phyloP scores from a whole-genome alignment of 1,140 invertebrate species.

The Drosophila pseudoananassae region DNA sequence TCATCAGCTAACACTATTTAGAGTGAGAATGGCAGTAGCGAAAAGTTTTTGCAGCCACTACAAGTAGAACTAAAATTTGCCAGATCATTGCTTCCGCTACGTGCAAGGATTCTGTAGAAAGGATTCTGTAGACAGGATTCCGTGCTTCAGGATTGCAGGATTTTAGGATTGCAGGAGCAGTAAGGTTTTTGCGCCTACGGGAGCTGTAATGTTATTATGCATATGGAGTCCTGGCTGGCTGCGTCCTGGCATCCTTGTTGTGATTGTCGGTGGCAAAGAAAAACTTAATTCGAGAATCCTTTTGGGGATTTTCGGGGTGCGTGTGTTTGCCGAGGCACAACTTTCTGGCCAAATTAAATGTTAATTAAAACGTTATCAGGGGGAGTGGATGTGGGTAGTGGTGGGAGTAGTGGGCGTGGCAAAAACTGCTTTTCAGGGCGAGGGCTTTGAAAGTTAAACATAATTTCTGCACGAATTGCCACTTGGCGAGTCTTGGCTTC shows the following conservation, averaged over 20 bases:
- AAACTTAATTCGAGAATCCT: slow-evolving; percentile 44
- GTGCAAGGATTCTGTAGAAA: slow-evolving; percentile 60
- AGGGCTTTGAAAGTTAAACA: slow-evolving; percentile 78
- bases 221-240: slow-evolving; percentile 44
- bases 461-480: slow-evolving; percentile 79
- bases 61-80: slow-evolving; percentile 81
- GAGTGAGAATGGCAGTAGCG: slow-evolving; percentile 48
- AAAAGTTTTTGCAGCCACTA: slow-evolving; percentile 74
- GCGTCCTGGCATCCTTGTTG: slow-evolving; percentile 38
- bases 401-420: background rate
- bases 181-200: slow-evolving; percentile 37
- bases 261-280: slow-evolving; percentile 57
- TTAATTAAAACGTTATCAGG: slow-evolving; percentile 78
- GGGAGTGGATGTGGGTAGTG: background rate
- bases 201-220: slow-evolving; percentile 67
- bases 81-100: slow-evolving; percentile 81
- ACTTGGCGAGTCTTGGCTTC: slow-evolving; percentile 57
- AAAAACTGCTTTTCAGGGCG: slow-evolving; percentile 23
- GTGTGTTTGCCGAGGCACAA: slow-evolving; percentile 41
- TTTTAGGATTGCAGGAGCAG: slow-evolving; percentile 18
- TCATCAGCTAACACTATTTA: slow-evolving; percentile 73
- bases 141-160: slow-evolving; percentile 7
- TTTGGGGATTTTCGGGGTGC: slow-evolving; percentile 4
- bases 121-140: slow-evolving; percentile 18
- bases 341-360: slow-evolving; percentile 73